Conservation (phyloP, 2,113 vertebrate genomes). For the Athene noctua region DNA sequence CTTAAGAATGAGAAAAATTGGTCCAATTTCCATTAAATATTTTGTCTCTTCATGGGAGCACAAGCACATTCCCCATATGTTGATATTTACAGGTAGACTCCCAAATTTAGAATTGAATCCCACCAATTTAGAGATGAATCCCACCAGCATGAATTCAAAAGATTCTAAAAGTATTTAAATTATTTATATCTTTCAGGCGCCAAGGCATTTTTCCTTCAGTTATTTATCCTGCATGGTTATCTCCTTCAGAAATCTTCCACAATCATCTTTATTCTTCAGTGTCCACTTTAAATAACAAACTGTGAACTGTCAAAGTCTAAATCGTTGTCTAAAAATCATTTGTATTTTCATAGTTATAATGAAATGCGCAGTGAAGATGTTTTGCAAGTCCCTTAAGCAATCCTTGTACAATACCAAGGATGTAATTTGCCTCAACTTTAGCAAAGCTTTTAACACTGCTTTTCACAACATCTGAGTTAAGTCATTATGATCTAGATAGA, state of each 20-base stretch:
- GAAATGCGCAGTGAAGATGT: background rate
- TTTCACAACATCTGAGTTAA: background rate
- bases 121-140: background rate
- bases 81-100: background rate
- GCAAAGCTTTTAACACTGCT: background rate
- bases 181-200: background rate
- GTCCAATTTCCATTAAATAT: background rate
- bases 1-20: background rate
- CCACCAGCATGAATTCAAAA: background rate
- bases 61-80: background rate
- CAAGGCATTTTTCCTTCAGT: background rate
- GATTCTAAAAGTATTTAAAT: background rate
- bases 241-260: background rate
- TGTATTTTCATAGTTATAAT: background rate
- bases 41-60: background rate
- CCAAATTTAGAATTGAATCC: background rate
- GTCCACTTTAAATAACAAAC: background rate
- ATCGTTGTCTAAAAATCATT: background rate
- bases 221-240: background rate
- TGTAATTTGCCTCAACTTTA: background rate
- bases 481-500: background rate
- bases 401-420: background rate
- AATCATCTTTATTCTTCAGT: background rate
- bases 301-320: background rate
- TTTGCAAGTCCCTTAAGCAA: background rate